Base-by-base conservation (phyloP, 2,797 vertebrate genomes). In the Rhinatrema bivittatum region DNA sequence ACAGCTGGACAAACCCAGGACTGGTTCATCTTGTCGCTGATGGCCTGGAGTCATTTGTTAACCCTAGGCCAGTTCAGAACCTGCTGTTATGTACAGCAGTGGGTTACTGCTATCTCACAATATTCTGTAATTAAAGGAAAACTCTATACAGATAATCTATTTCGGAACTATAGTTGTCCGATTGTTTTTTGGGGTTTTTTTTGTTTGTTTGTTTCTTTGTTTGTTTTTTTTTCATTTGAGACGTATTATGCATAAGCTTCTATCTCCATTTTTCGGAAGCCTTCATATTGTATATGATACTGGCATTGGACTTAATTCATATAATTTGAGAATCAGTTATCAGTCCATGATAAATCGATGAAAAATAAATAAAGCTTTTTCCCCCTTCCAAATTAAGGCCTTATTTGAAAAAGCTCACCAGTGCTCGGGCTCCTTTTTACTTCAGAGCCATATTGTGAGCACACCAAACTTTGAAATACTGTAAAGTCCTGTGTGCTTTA, bases 401-500 rank as follows among this genome's bases (percentile, higher is more conserved):
- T 49, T 60, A 48, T 28, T 58, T 20, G 70, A 56, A 36, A 22
- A 20, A 52, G 39, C 32, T 44, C 52, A 51, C 71, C 68, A 59
- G 76, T 75, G 78, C 73, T 82, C 74, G 73, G 73, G 70, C 54
- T 56, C 66, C 32, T 46, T 49, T 41, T 37, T 34, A 7, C 23
- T 25, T 46, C 53, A 15, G 31, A 53, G 16, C 46, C 34, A 34
- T 49, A 65, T 55, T 42, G 61, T 75, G 64, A 69, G 76, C 78
- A 80, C 84, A 82, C 74, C n/a, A n/a, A n/a, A n/a, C n/a, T n/a
- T n/a, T n/a, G n/a, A 78, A 76, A 61, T 58, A 73, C 50, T 74
- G 73, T 79, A 78, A 76, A 62, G 78, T 76, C 79, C 72, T 71
- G 80, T 75, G 70, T 81, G 66, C 75, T 75, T 76, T 82, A n/a